Evolutionary conservation across 2,797 vertebrate genomes (phyloP).

Genomic region (Ctenopoma kingsleyae): DNA sequence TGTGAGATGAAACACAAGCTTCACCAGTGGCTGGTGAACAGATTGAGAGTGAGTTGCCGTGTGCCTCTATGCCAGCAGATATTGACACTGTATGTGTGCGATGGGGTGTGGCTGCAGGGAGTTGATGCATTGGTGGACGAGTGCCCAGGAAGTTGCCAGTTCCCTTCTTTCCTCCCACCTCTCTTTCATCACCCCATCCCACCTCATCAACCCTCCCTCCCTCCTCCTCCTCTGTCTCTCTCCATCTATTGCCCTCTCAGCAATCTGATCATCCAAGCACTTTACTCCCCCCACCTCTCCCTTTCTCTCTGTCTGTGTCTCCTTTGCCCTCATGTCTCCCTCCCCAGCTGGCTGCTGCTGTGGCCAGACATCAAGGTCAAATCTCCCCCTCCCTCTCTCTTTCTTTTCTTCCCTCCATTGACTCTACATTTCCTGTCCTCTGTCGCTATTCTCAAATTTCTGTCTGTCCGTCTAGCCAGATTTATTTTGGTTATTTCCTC

Average conservation of each 20-base stretch:
- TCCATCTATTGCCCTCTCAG: conserved; percentile 69
- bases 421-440: conserved; percentile 76
- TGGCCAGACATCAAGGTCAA: conserved; percentile 84
- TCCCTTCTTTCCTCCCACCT: conserved; percentile 51
- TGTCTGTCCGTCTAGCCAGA: conserved; percentile 55
- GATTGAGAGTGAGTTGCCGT: conserved; percentile 9
- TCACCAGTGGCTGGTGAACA: conserved; percentile 5
- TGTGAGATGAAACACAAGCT: neutral
- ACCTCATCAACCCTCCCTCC: conserved; percentile 39
- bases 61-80: conserved; percentile 42
- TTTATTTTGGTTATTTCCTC: conserved; percentile 61
- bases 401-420: conserved; percentile 63
- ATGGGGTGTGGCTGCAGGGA: conserved; percentile 70
- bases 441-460: conserved; percentile 71
- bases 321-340: conserved; percentile 68
- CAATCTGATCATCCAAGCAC: conserved; percentile 78
- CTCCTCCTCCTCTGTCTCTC: conserved; percentile 28
- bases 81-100: conserved; percentile 39
- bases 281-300: conserved; percentile 47
- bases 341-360: conserved; percentile 67
- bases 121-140: conserved; percentile 74
- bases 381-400: conserved; percentile 59
- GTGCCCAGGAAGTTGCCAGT: conserved; percentile 63
- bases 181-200: conserved; percentile 54
- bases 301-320: conserved; percentile 55